Conservation (phyloP, 2,797 vertebrate species). For the Phrynocephalus guinanensis region DNA sequence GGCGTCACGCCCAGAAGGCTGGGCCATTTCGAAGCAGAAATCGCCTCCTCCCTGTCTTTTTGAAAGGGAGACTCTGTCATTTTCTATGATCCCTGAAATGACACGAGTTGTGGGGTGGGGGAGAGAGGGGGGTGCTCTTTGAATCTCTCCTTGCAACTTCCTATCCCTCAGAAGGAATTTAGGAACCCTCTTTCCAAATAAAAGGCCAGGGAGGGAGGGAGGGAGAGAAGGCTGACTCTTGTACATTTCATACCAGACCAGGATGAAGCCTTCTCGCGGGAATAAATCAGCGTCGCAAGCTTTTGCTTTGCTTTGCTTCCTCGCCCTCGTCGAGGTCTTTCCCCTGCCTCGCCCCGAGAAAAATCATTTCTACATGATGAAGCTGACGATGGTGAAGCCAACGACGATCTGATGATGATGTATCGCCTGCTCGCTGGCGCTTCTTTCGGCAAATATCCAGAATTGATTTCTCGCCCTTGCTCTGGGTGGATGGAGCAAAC, state of each 20-base stretch:
- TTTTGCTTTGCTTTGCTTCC: slow-evolving; percentile 41
- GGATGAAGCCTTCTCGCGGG: slow-evolving; percentile 71
- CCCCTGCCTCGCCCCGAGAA: not conserved
- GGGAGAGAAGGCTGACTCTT: slow-evolving; percentile 42
- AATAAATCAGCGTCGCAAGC: slow-evolving; percentile 57
- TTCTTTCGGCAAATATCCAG: not conserved
- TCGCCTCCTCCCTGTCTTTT: slow-evolving; percentile 60
- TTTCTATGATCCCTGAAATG: slow-evolving; percentile 83
- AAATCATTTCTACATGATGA: not conserved
- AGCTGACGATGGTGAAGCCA: no score
- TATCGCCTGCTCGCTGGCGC: not conserved
- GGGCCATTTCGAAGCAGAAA: slow-evolving; percentile 89
- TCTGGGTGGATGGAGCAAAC: not conserved
- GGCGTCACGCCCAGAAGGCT: slow-evolving; percentile 84
- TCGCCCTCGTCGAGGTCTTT: slow-evolving; percentile 40
- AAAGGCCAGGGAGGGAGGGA: slow-evolving; percentile 43
- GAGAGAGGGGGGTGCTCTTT: no score
- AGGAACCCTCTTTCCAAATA: slow-evolving; percentile 73
- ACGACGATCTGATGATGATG: not conserved
- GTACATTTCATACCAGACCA: slow-evolving; percentile 47
- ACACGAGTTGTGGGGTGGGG: slow-evolving; percentile 75
- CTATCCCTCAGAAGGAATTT: slow-evolving; percentile 80
- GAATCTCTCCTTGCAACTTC: slow-evolving; percentile 81
- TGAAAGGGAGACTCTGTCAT: slow-evolving; percentile 82
- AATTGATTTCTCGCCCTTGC: not conserved